A percentile compares a stretch with the other conserved stretches of the same genome.
phyloP scores from a whole-genome alignment of 2,113 vertebrate species.

The Vulpes vulpes region DNA sequence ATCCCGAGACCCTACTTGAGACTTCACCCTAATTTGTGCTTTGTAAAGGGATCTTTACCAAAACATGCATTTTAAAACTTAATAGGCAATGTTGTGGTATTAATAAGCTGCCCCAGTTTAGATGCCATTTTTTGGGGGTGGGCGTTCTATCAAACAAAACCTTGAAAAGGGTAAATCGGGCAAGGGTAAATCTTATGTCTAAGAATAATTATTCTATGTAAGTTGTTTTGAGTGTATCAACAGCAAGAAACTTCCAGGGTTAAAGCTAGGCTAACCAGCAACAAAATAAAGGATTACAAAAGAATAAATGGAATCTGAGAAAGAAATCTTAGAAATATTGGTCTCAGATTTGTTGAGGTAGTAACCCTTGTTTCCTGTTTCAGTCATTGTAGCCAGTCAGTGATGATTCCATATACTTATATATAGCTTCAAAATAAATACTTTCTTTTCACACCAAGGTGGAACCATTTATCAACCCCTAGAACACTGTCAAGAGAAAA shows the following conservation, averaged over 20 bases:
- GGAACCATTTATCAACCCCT: constrained; percentile 84
- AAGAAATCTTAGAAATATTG: neutral
- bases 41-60: neutral
- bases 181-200: neutral
- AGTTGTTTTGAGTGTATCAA: neutral
- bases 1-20: neutral
- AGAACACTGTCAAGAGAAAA: constrained; percentile 86
- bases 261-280: neutral
- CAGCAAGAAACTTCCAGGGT: neutral
- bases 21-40: neutral
- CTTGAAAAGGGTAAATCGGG: neutral
- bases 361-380: constrained; percentile 70
- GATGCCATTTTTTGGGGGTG: neutral
- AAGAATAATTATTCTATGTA: neutral
- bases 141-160: neutral
- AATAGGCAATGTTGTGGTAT: neutral
- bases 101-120: neutral
- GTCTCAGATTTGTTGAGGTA: constrained; percentile 56
- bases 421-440: constrained; percentile 83
- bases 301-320: neutral
- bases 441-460: constrained; percentile 74
- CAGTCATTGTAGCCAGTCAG: constrained; percentile 66
- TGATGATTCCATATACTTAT: constrained; percentile 82
- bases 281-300: constrained; percentile 46
- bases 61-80: neutral